phyloP scores from a whole-genome alignment of 2,113 vertebrate species.

The zebrafish (Danio rerio) region GRCz12tu NC_133191.1:36302501-36303000 shows the following conservation, averaged over 20 bases:
- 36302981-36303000: slow-evolving; percentile 87
- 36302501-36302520: slow-evolving; percentile 83
- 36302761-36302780: slow-evolving; percentile 62
- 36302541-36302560: slow-evolving; percentile 91
- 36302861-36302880: slow-evolving; percentile 59
- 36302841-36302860: slow-evolving; percentile 53
- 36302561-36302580: slow-evolving; percentile 93
- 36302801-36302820: slow-evolving; percentile 75
- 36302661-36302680: slow-evolving; percentile 75
- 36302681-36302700: slow-evolving; percentile 63
- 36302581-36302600: slow-evolving; percentile 88
- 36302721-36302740: slow-evolving; percentile 93
- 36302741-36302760: slow-evolving; percentile 83
- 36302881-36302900: slow-evolving; percentile 73
- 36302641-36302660: slow-evolving; percentile 82
- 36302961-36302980: slow-evolving; percentile 81
- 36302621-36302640: slow-evolving; percentile 94
- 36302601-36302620: slow-evolving; percentile 93
- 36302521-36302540: slow-evolving; percentile 92
- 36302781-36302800: slow-evolving; percentile 70
- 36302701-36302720: slow-evolving; percentile 85
- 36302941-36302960: slow-evolving; percentile 75
- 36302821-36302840: slow-evolving; percentile 73
- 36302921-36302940: slow-evolving; percentile 74
- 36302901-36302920: slow-evolving; percentile 75